phyloP scores from a whole-genome alignment of 1,140 invertebrate genomes.

The Leguminivora glycinivorella region DNA sequence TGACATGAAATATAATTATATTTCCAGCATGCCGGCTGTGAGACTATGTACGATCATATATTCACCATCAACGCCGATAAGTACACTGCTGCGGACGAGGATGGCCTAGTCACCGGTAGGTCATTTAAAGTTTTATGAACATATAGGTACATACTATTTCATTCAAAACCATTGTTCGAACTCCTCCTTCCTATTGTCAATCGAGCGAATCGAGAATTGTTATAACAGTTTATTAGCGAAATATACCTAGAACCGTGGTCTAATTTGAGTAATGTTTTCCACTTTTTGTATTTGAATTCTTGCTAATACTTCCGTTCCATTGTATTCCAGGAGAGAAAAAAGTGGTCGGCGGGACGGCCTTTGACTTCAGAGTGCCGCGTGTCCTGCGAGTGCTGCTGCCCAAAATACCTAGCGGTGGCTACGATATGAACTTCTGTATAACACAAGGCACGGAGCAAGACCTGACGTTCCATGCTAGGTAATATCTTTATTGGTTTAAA shows the following conservation, averaged over 20 bases:
- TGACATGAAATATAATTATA: slow-evolving; percentile 14
- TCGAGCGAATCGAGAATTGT: too few relatives aligned
- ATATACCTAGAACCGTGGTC: too few relatives aligned
- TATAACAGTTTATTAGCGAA: too few relatives aligned
- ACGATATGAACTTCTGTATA: slow-evolving; percentile 89
- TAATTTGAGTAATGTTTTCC: too few relatives aligned
- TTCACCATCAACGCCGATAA: slow-evolving; percentile 70
- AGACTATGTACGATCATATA: slow-evolving; percentile 62
- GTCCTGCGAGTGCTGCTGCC: slow-evolving; percentile 71
- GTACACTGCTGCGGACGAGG: slow-evolving; percentile 55
- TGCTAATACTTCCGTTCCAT: not conserved
- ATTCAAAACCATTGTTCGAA: too few relatives aligned
- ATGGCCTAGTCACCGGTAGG: slow-evolving; percentile 61
- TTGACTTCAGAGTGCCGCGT: slow-evolving; percentile 84
- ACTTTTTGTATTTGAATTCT: not conserved
- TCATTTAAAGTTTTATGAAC: too few relatives aligned
- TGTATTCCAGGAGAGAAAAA: slow-evolving; percentile 64
- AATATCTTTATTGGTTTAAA: too few relatives aligned
- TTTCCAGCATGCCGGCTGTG: slow-evolving; percentile 58
- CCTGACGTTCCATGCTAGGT: slow-evolving; percentile 65
- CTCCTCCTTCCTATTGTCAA: too few relatives aligned
- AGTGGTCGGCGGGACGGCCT: slow-evolving; percentile 82
- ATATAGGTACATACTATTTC: too few relatives aligned
- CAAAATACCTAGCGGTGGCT: slow-evolving; percentile 81
- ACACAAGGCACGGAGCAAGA: slow-evolving; percentile 71